These are phyloP conservation scores for Drosophila carrolli DNA, from an alignment of 1,140 invertebrate genomes.

Conservation along the genomic window DNA sequence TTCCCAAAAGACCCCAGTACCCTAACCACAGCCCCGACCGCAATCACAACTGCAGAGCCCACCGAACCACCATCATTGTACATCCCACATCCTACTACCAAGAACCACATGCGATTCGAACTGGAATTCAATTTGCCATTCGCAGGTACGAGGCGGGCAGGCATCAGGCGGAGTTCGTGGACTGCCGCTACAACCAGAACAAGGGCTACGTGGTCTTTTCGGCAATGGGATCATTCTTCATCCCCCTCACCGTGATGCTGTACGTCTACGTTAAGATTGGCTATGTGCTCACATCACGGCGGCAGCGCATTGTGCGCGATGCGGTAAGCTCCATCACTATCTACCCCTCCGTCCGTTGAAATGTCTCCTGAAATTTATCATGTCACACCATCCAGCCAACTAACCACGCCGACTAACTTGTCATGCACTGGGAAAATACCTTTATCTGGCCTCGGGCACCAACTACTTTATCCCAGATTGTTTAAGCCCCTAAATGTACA, in stretches of 20 bases:
- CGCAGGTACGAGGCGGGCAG: conserved; percentile 88
- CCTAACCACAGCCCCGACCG: conserved; percentile 14
- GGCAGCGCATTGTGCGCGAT: conserved; percentile 83
- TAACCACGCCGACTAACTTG: conserved; percentile 19
- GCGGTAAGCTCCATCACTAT: conserved; percentile 62
- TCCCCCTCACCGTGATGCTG: conserved; percentile 96
- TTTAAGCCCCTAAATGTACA: neutral
- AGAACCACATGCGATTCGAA: conserved; percentile 34
- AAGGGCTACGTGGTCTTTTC: conserved; percentile 93
- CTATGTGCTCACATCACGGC: conserved; percentile 90
- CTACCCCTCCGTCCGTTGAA: neutral
- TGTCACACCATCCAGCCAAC: conserved; percentile 39
- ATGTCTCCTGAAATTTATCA: conserved; percentile 41
- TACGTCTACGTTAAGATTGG: conserved; percentile 96
- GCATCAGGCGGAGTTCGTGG: conserved; percentile 85
- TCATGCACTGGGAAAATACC: conserved; percentile 13
- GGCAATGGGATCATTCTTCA: conserved; percentile 96
- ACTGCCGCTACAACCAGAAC: conserved; percentile 92
- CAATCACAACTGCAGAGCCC: conserved; percentile 30
- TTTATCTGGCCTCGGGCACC: too few relatives aligned
- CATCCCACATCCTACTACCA: neutral
- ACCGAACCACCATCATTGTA: neutral
- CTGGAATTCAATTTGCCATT: conserved; percentile 47
- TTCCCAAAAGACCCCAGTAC: conserved; percentile 24
- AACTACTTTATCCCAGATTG: neutral